Evolutionary conservation across 2,888 invertebrate genomes (phyloP).

Genomic region (Myopa testacea): DNA sequence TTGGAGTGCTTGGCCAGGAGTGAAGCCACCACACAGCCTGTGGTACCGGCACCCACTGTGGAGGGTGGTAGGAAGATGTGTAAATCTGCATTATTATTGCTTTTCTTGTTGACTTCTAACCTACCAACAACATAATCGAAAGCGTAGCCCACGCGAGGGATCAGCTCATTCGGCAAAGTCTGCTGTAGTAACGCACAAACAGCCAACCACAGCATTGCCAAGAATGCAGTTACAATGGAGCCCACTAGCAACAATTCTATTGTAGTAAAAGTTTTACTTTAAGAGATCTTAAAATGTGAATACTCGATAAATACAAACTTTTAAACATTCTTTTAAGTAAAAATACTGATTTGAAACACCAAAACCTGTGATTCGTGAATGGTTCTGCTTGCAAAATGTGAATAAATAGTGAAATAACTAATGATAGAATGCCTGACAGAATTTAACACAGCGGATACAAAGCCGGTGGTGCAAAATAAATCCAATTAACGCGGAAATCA

Average conservation of each 20-base stretch:
- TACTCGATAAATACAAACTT: constrained; percentile 49
- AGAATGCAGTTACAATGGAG: constrained; percentile 52
- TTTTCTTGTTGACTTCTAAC: neutral
- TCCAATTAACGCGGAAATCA: constrained; percentile 34
- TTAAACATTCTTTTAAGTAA: constrained; percentile 50
- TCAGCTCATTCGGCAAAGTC: constrained; percentile 55
- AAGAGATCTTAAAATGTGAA: neutral
- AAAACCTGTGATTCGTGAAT: neutral
- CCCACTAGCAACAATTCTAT: constrained; percentile 55
- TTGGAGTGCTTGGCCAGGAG: constrained; percentile 72
- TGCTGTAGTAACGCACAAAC: constrained; percentile 55
- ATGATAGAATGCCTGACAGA: neutral
- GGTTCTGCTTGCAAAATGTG: neutral
- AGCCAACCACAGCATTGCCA: constrained; percentile 55
- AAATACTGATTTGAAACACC: neutral
- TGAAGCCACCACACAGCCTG: constrained; percentile 78
- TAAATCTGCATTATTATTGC: neutral
- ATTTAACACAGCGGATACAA: neutral
- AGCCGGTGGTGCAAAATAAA: constrained; percentile 14
- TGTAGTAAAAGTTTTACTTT: neutral
- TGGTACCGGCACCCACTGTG: constrained; percentile 79
- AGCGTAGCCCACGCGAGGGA: constrained; percentile 49
- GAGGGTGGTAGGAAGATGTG: neutral
- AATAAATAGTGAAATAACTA: constrained; percentile 5
- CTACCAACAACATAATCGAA: constrained; percentile 65